A percentile compares a stretch with the other conserved stretches of the same genome.
Evolutionary conservation across 2,888 invertebrate species (phyloP).

Genomic region (Xestia sexstrigata): DNA sequence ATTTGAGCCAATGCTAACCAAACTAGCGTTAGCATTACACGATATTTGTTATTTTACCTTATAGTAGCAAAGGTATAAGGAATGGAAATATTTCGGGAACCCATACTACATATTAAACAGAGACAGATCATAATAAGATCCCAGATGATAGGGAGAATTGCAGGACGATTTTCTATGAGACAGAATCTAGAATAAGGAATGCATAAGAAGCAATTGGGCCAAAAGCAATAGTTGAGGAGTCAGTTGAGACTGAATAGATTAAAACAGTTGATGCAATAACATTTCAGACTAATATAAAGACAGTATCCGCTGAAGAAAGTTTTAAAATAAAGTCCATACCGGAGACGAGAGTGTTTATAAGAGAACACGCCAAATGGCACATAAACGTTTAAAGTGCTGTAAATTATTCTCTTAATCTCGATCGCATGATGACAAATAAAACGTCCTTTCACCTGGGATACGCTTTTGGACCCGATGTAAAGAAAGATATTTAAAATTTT

Average conservation of each 20-base stretch:
- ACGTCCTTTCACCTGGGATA: conserved; percentile 83
- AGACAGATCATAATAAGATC: not conserved
- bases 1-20: conserved; percentile 68
- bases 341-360: conserved; percentile 77
- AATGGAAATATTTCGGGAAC: conserved; percentile 13
- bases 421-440: conserved; percentile 82
- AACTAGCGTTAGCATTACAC: conserved; percentile 53
- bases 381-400: conserved; percentile 84
- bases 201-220: not conserved
- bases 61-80: not conserved
- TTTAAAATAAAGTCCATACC: conserved; percentile 77
- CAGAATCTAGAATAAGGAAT: not conserved
- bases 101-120: not conserved
- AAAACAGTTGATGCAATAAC: conserved; percentile 26
- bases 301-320: conserved; percentile 66
- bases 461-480: conserved; percentile 63
- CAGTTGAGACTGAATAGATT: not conserved
- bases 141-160: not conserved
- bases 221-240: not conserved
- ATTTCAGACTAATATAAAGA: conserved; percentile 34
- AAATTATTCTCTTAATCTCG: conserved; percentile 81
- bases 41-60: conserved; percentile 48
- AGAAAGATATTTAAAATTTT: conserved; percentile 22
- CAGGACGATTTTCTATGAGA: not conserved
- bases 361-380: conserved; percentile 83